These are phyloP conservation scores for Poeciliopsis turneri DNA, from an alignment of 2,797 vertebrate genomes.

Conservation along the genomic window DNA sequence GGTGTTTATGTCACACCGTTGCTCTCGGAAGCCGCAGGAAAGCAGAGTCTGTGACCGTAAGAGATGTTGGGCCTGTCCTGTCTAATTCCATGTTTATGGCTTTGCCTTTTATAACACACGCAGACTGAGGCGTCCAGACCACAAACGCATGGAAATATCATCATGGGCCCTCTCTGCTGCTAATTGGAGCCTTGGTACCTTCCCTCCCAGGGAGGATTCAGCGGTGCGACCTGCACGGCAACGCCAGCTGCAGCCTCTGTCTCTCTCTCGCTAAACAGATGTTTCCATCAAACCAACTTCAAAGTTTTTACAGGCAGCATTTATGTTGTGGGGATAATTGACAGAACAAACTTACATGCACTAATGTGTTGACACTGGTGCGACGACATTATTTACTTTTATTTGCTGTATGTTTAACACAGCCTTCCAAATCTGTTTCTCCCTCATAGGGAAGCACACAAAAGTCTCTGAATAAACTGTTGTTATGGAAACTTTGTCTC, in stretches of 20 bases:
- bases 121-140: constrained; percentile 71
- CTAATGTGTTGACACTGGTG: background rate
- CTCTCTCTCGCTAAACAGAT: constrained; percentile 11
- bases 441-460: background rate
- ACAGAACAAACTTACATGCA: constrained; percentile 1
- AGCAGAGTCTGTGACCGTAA: constrained; percentile 73
- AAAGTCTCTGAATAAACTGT: background rate
- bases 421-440: background rate
- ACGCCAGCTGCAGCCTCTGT: constrained; percentile 49
- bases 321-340: constrained; percentile 2
- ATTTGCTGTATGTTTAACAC: background rate
- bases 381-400: background rate
- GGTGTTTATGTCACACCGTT: constrained; percentile 69
- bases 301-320: constrained; percentile 8
- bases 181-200: constrained; percentile 82
- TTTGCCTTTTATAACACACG: constrained; percentile 82
- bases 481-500: constrained; percentile 3
- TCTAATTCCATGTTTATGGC: constrained; percentile 83
- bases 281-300: constrained; percentile 11
- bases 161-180: constrained; percentile 75
- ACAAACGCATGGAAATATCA: constrained; percentile 83
- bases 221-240: constrained; percentile 48
- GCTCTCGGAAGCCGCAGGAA: constrained; percentile 61
- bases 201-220: constrained; percentile 65
- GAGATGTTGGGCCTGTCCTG: constrained; percentile 72